Percentiles rank a stretch among this genome's conserved stretches.
Conservation (phyloP, 2,113 vertebrate species). For the Pedionomus torquatus region DNA sequence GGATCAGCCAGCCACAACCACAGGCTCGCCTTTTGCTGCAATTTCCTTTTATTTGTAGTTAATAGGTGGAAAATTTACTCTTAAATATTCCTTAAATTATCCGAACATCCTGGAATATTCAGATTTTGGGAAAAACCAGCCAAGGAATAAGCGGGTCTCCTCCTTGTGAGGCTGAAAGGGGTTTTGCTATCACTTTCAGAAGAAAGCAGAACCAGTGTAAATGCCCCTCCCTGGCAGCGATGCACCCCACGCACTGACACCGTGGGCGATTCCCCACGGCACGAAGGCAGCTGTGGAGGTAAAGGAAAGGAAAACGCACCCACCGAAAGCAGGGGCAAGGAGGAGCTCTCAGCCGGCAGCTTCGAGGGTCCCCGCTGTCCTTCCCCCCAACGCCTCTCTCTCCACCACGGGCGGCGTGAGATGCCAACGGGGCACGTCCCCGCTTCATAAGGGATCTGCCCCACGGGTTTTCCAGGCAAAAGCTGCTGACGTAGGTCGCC, state of each 20-base stretch:
- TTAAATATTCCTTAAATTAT: neutral
- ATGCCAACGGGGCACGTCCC: neutral
- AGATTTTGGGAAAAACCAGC: neutral
- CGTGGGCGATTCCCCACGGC: neutral
- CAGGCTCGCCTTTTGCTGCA: neutral
- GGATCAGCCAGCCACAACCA: fast-evolving
- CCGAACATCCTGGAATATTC: neutral
- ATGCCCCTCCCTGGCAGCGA: neutral
- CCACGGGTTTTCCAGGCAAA: neutral
- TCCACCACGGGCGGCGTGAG: fast-evolving
- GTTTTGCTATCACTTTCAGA: neutral
- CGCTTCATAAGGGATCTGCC: fast-evolving
- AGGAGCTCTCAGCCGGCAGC: neutral
- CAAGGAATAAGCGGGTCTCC: neutral
- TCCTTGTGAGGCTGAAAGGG: neutral
- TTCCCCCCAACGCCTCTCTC: neutral
- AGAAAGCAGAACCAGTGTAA: neutral
- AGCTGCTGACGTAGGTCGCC: neutral
- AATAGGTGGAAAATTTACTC: neutral
- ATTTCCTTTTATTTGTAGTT: neutral
- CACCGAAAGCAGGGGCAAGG: neutral
- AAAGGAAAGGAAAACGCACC: neutral
- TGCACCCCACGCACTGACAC: fast-evolving
- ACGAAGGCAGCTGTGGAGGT: fast-evolving
- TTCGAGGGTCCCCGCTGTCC: neutral